Evolutionary conservation across 1,140 invertebrate genomes (phyloP).

Genomic region (Megalopta genalis): DNA sequence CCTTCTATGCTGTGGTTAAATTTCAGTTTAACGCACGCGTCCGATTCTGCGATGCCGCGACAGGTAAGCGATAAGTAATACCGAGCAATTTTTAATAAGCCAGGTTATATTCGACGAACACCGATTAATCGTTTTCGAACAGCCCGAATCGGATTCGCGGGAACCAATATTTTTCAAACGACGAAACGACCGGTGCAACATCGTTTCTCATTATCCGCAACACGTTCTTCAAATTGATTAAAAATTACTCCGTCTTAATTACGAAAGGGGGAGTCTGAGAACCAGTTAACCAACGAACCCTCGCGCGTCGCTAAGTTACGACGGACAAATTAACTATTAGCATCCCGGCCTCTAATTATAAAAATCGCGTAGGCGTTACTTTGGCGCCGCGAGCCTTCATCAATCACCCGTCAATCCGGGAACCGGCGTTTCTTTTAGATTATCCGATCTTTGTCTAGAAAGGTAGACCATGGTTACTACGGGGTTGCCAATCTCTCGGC

Average conservation of each 20-base stretch:
- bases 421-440: slow-evolving; percentile 36
- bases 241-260: slow-evolving; percentile 4
- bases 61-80: too few relatives aligned
- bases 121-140: too few relatives aligned
- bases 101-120: too few relatives aligned
- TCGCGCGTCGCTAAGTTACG: slow-evolving; percentile 7
- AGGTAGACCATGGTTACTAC: slow-evolving; percentile 31
- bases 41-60: too few relatives aligned
- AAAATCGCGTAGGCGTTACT: slow-evolving; percentile 59
- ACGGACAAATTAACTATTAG: slow-evolving; percentile 54
- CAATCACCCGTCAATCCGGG: slow-evolving; percentile 59
- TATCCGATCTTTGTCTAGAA: slow-evolving; percentile 52
- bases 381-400: slow-evolving; percentile 54
- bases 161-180: too few relatives aligned
- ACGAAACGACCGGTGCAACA: not conserved
- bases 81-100: too few relatives aligned
- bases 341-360: slow-evolving; percentile 56
- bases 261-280: not conserved
- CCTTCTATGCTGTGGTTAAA: too few relatives aligned
- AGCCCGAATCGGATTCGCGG: too few relatives aligned
- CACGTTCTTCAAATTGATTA: not conserved
- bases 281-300: slow-evolving; percentile 4
- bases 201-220: not conserved
- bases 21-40: too few relatives aligned
- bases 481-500: slow-evolving; percentile 38